phyloP scores from a whole-genome alignment of 2,113 vertebrate genomes.

The Bambusicola thoracicus region DNA sequence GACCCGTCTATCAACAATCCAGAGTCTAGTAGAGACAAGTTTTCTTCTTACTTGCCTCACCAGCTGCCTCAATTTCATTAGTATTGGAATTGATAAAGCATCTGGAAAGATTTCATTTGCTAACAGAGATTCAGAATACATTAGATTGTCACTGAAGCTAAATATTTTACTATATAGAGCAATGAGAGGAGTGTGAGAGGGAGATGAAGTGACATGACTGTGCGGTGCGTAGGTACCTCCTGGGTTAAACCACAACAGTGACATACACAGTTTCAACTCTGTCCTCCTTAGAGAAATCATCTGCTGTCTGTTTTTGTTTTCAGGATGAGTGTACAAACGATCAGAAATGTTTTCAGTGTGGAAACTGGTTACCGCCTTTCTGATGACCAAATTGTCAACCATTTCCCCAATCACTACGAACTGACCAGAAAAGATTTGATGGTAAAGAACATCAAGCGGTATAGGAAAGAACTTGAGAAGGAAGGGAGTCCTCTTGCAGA shows the following conservation, averaged over 20 bases:
- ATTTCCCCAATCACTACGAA: slow-evolving; percentile 98
- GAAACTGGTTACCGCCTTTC: slow-evolving; percentile 96
- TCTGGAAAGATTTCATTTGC: background rate
- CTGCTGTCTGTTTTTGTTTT: background rate
- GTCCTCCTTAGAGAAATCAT: background rate
- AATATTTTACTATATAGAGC: background rate
- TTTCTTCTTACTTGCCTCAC: background rate
- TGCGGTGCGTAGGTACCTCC: too few species aligned
- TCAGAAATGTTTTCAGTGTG: slow-evolving; percentile 95
- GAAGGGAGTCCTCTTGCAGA: slow-evolving; percentile 93
- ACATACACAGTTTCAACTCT: background rate
- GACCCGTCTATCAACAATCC: background rate
- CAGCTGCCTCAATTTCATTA: background rate
- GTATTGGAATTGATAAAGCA: background rate
- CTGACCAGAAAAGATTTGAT: slow-evolving; percentile 97
- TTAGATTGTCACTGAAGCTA: background rate
- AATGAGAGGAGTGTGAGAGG: background rate
- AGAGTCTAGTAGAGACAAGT: background rate
- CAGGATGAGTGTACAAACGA: slow-evolving; percentile 99
- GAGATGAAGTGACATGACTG: background rate
- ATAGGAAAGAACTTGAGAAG: slow-evolving; percentile 95
- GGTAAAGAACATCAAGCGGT: slow-evolving; percentile 98
- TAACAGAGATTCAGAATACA: background rate
- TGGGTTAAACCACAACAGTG: too few species aligned
- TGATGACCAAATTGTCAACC: slow-evolving; percentile 97